A percentile compares a stretch with the other conserved stretches of the same genome.
Conservation (phyloP, 2,888 invertebrate species). For the Amblyjoppa proteus region DNA sequence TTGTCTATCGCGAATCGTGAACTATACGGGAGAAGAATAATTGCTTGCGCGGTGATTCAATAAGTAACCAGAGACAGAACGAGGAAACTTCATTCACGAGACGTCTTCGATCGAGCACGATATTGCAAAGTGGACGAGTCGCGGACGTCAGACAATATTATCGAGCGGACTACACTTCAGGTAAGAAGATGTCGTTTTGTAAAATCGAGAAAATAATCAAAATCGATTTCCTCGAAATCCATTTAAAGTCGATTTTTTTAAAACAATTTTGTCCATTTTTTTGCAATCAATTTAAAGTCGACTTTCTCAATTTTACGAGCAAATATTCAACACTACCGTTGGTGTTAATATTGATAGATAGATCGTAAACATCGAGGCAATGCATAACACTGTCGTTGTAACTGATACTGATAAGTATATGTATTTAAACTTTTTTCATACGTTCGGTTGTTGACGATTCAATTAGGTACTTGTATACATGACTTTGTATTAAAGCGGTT, state of each 20-base stretch:
- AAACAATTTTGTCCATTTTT: no score
- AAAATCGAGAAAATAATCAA: neutral
- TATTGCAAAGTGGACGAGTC: neutral
- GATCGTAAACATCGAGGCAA: no score
- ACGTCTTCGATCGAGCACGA: constrained; percentile 24
- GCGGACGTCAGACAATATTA: neutral
- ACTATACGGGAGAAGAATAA: constrained; percentile 4
- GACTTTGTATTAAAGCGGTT: neutral
- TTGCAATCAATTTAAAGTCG: no score
- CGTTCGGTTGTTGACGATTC: neutral
- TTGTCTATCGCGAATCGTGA: constrained; percentile 3
- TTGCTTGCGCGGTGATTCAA: constrained; percentile 14
- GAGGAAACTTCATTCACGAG: constrained; percentile 58
- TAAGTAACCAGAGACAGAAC: constrained; percentile 59
- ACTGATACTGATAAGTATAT: no score
- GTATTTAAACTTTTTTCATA: neutral
- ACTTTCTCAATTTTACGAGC: no score
- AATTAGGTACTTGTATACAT: neutral
- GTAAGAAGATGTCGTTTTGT: neutral
- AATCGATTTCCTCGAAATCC: no score
- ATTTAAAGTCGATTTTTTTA: no score
- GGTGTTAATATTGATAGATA: no score
- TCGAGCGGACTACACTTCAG: neutral
- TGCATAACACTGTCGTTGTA: no score
- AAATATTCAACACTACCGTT: neutral